Evolutionary conservation across 2,888 invertebrate genomes (phyloP), one percentile per base, ranked within the genome.

Genomic region (Limnephilus rhombicus): DNA sequence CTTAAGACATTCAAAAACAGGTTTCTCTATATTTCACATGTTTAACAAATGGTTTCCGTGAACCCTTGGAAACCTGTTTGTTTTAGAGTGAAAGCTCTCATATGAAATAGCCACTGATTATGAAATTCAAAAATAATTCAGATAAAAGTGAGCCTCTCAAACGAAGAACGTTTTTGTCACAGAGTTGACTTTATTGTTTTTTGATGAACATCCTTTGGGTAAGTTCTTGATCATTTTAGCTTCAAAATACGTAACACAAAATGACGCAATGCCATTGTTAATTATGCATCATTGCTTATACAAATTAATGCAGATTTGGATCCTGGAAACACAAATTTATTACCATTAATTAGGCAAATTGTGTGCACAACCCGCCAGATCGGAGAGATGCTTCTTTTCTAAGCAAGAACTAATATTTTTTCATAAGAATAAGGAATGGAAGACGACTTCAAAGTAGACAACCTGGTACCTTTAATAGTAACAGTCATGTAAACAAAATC

Each of bases 261-360:
- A 11, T 24, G 68, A 68, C 68, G n/a, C 68, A 24, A 68, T 9
- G 68, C 24, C 68, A 68, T 18, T 68, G 68, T 68, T 68, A 9
- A 68, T 68, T 68, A 68, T 68, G 68, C 68, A 68, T 68, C 68
- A 68, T n/a, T 68, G 68, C 24, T n/a, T 68, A 68, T n/a, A 68
- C 68, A 68, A 68, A 68, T 68, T 68, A 68, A 68, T 68, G 68
- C 68, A 68, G 68, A 68, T 68, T 68, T n/a, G 68, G 68, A 68
- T n/a, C 68, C 0, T 68, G 68, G 68, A 68, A 68, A 68, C 68
- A 68, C 24, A 68, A 68, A 68, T 68, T 24, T 24, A 68, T 68
- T 68, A 68, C 68, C 68, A 68, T 68, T n/a, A 68, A 68, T 68
- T 68, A n/a, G 24, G 68, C 68, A 68, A 68, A 68, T 68, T n/a